Conservation (phyloP, 2,797 vertebrate species). For the Columba guinea region DNA sequence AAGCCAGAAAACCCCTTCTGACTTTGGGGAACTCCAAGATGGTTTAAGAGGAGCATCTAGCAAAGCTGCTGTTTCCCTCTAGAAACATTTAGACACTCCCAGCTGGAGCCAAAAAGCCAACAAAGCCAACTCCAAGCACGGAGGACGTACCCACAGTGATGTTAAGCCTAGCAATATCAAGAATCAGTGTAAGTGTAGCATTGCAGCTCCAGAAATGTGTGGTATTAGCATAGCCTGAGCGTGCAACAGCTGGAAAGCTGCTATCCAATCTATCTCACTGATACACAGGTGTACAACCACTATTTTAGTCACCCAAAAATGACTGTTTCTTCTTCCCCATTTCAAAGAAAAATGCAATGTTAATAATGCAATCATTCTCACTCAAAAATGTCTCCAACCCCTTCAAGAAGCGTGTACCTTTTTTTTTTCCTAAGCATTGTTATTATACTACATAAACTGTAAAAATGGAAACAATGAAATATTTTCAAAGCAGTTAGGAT, state of each 20-base stretch:
- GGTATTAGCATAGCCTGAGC: background rate
- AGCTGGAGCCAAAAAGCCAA: background rate
- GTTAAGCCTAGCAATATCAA: background rate
- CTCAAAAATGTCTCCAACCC: background rate
- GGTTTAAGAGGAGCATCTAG: background rate
- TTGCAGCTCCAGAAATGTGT: background rate
- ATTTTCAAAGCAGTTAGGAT: conserved; percentile 18
- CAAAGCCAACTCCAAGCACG: background rate
- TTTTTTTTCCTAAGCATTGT: background rate
- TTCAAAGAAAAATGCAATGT: background rate
- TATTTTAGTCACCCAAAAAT: background rate
- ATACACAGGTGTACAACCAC: background rate
- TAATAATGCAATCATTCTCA: background rate
- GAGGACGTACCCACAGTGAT: background rate
- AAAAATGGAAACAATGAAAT: conserved; percentile 16
- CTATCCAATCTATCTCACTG: background rate
- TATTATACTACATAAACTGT: background rate
- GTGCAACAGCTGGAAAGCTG: background rate
- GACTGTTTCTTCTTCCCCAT: background rate
- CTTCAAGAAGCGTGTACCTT: background rate
- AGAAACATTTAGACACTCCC: background rate
- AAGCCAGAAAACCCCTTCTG: background rate
- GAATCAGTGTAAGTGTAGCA: background rate
- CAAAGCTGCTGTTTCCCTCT: background rate
- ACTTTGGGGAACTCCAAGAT: background rate